Percentiles rank a stretch among this genome's conserved stretches.
Conservation (phyloP, 2,113 vertebrate genomes). For the Poecilia latipinna region DNA sequence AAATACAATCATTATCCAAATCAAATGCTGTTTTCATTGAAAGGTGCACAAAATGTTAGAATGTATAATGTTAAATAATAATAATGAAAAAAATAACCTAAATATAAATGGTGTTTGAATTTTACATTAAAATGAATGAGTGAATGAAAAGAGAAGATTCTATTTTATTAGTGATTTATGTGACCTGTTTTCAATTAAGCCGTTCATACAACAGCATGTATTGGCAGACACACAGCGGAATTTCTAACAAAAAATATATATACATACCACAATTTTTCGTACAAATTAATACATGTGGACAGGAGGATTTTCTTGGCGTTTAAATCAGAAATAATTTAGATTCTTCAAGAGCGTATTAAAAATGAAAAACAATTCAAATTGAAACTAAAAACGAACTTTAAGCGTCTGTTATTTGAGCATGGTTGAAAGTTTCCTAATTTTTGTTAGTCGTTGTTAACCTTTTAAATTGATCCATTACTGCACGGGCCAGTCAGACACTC, state of each 20-base stretch:
- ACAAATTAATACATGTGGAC: neutral
- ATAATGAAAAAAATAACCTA: constrained; percentile 7
- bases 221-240: neutral
- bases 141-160: neutral
- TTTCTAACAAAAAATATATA: neutral
- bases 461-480: neutral
- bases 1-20: constrained; percentile 73
- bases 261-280: neutral
- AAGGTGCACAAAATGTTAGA: constrained; percentile 34
- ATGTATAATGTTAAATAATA: constrained; percentile 28
- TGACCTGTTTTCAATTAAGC: neutral
- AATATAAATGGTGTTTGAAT: too few relatives aligned
- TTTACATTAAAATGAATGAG: neutral
- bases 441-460: neutral
- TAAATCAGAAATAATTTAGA: neutral
- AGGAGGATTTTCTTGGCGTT: neutral
- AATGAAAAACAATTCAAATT: neutral
- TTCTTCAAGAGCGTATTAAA: neutral
- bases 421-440: neutral
- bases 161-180: neutral
- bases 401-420: too few relatives aligned
- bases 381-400: too few relatives aligned
- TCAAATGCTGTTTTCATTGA: constrained; percentile 54
- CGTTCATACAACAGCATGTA: neutral
- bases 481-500: constrained; percentile 61